Base-by-base conservation (phyloP, 1,140 invertebrate genomes). In the Lucilia sericata region DNA sequence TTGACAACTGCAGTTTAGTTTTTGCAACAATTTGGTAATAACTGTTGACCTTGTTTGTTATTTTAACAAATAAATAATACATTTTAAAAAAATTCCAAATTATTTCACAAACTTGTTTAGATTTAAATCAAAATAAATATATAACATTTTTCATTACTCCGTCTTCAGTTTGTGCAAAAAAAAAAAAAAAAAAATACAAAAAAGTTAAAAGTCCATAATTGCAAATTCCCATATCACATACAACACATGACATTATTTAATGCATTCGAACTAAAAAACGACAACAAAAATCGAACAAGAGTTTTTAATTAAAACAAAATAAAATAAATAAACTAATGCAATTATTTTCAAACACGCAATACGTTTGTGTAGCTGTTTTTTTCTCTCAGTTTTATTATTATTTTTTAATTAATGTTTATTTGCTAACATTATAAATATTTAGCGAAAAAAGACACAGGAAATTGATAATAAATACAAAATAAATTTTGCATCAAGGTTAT, bases 231-330 rank as follows among this genome's bases (percentile, higher is more conserved):
- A 7, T 42, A 42, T 42, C 42, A 10, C 5, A 8, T 42, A 30
- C 10, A 42, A 10, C 42, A 42, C 42, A 42, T 42, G 42, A 42
- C 42, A 42, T 60, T 60, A n/a, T 60, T 60, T 60, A 60, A 60
- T 60, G 55, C 55, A 60, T 60, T 60, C 5, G 5, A n/a, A n/a
- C 55, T n/a, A 60, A 60, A 17, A n/a, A n/a, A n/a, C 14, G 17
- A 60, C n/a, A 60, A 60, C 13, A 60, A 60, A 60, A 14, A 60
- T 60, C n/a, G 55, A n/a, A 60, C 55, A 60, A 60, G 55, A 60
- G 55, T 60, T 60, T 60, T 60, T 60, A 60, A 60, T 60, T 60
- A 60, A 60, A 60, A 60, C n/a, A n/a, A 60, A 60, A 60, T 60
- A 60, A 60, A 60, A 60, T 60, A 60, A 60, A 60, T 60, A 60